Evolutionary conservation across 2,888 invertebrate species (phyloP).

Genomic region (Laspeyria flexula): DNA sequence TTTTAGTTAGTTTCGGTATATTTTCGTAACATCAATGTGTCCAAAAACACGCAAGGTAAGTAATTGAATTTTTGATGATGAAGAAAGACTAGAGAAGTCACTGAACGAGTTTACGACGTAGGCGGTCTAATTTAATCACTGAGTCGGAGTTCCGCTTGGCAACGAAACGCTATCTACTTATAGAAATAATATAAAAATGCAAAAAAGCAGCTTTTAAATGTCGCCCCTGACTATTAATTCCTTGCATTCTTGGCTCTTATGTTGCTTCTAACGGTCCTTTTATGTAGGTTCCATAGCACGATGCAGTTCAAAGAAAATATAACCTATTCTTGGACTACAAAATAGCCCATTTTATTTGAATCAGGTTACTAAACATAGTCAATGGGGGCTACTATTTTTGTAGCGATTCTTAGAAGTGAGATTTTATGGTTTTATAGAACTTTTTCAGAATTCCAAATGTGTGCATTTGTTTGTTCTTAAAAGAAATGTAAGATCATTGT

Average conservation of each 20-base stretch:
- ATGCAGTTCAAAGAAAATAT: conserved; percentile 1
- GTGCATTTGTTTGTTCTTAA: too few species aligned
- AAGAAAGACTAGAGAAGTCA: conserved; percentile 24
- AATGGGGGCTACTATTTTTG: background rate
- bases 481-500: too few species aligned
- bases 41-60: conserved; percentile 4
- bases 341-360: conserved; percentile 1
- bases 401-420: background rate
- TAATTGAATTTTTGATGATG: conserved; percentile 17
- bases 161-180: conserved; percentile 12
- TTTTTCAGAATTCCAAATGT: too few species aligned
- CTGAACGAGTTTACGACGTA: conserved; percentile 28
- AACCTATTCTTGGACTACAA: background rate
- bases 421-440: background rate
- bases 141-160: conserved; percentile 25
- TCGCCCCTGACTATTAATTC: conserved; percentile 1
- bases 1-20: conserved; percentile 5
- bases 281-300: background rate
- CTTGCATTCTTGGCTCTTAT: conserved; percentile 7
- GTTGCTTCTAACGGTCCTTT: background rate
- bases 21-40: conserved; percentile 14
- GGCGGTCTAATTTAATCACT: conserved; percentile 23
- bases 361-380: background rate
- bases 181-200: conserved; percentile 1
- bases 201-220: background rate